Percentiles rank a stretch among this genome's conserved stretches.
Conservation (phyloP, 2,888 invertebrate species). For the Noctua janthe region DNA sequence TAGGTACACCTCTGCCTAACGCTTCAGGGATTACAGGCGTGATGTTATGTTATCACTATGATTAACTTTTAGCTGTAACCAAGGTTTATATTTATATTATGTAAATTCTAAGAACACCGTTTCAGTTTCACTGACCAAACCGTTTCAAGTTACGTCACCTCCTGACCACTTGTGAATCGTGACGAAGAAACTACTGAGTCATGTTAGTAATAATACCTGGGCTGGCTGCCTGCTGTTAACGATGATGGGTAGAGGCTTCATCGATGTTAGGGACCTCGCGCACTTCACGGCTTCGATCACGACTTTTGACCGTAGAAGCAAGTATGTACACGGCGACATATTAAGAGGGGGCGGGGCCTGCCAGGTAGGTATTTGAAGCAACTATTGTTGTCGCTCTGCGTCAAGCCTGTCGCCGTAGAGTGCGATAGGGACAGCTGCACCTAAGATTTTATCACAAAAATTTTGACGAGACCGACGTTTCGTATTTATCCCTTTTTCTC, state of each 20-base stretch:
- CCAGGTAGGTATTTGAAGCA: too few relatives aligned
- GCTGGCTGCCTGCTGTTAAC: neutral
- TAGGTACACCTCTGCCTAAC: neutral
- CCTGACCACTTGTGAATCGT: constrained; percentile 9
- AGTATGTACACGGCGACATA: too few relatives aligned
- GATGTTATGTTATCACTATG: neutral
- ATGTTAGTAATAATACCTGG: constrained; percentile 7
- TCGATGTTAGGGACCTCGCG: neutral
- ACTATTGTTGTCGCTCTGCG: too few relatives aligned
- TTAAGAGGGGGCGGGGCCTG: too few relatives aligned
- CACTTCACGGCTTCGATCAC: neutral
- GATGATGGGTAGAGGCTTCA: constrained; percentile 2
- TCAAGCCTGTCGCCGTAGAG: too few relatives aligned
- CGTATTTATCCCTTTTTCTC: too few relatives aligned
- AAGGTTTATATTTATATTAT: neutral
- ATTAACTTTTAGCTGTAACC: neutral
- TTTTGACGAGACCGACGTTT: too few relatives aligned
- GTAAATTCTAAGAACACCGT: constrained; percentile 4
- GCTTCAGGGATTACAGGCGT: neutral
- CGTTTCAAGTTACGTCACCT: constrained; percentile 24
- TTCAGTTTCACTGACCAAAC: neutral
- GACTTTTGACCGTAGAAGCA: neutral
- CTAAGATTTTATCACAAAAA: too few relatives aligned
- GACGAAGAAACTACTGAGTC: constrained; percentile 28
- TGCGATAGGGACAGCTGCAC: too few relatives aligned